These are phyloP conservation scores for Physocephala rufipes DNA, from an alignment of 2,888 invertebrate genomes.

Conservation along the genomic window DNA sequence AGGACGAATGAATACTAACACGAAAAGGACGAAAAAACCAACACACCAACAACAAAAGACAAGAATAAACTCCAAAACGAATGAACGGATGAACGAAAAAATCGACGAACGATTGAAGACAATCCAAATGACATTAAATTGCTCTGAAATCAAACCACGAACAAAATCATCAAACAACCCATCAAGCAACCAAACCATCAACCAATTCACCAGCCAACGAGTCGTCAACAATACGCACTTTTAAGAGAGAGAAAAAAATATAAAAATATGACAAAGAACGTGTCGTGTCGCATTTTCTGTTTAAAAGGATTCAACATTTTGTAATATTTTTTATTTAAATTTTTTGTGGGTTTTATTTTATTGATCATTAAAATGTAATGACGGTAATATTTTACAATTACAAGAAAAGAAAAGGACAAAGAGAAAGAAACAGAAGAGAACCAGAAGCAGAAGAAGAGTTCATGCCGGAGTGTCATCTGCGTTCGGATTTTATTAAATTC, in stretches of 20 bases:
- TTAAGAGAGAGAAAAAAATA: no score
- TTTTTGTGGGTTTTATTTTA: no score
- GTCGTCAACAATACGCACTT: no score
- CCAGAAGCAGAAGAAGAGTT: constrained; percentile 9
- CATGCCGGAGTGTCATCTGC: constrained; percentile 28
- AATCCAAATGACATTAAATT: neutral
- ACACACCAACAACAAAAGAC: neutral
- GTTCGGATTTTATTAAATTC: no score
- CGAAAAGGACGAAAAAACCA: neutral
- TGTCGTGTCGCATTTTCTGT: no score
- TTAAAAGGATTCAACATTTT: no score
- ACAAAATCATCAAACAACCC: no score
- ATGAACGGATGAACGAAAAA: neutral
- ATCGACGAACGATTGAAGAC: neutral
- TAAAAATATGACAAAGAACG: no score
- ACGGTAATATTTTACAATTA: no score
- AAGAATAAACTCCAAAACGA: neutral
- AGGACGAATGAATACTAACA: constrained; percentile 21
- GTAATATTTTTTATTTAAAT: no score
- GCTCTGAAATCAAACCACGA: neutral
- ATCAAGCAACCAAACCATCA: no score
- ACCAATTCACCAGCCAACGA: no score
- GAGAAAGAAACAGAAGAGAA: constrained; percentile 14
- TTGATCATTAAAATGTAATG: neutral
- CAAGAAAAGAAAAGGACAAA: neutral